These are phyloP conservation scores for Rhodinocichla rosea DNA, from an alignment of 2,113 vertebrate genomes.

Conservation along the genomic window DNA sequence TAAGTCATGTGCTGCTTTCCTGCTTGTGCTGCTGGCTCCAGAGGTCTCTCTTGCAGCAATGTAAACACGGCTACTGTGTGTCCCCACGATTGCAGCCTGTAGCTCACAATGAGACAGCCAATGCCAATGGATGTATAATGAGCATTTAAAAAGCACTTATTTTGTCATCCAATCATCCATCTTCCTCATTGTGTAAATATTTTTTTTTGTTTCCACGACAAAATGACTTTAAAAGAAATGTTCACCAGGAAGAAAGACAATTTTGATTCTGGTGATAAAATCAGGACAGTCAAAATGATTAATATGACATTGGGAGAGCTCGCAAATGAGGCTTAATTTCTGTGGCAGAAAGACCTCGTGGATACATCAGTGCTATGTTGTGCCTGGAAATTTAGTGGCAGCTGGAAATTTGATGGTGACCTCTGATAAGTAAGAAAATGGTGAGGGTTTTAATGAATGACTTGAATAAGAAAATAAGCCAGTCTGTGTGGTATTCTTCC, in stretches of 20 bases:
- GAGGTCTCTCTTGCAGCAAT: background rate
- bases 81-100: background rate
- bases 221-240: conserved; percentile 9
- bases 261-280: conserved; percentile 40
- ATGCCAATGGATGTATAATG: background rate
- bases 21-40: rapidly evolving
- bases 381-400: conserved; percentile 43
- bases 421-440: conserved; percentile 37
- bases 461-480: conserved; percentile 38
- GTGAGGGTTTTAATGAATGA: conserved; percentile 30
- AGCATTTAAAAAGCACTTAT: background rate
- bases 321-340: background rate
- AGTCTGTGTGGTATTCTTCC: background rate
- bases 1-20: background rate
- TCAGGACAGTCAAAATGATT: conserved; percentile 51
- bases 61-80: conserved; percentile 19
- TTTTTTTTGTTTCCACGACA: conserved; percentile 36
- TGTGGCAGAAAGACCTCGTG: conserved; percentile 1
- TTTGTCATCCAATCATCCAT: conserved; percentile 35
- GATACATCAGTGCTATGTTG: conserved; percentile 17
- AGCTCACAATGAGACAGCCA: background rate
- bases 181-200: conserved; percentile 24
- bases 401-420: conserved; percentile 55
- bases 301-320: conserved; percentile 9
- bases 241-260: conserved; percentile 31